Evolutionary conservation across 23 tunicate species (phyloP).

Genomic region (Trididemnum miniatum): DNA sequence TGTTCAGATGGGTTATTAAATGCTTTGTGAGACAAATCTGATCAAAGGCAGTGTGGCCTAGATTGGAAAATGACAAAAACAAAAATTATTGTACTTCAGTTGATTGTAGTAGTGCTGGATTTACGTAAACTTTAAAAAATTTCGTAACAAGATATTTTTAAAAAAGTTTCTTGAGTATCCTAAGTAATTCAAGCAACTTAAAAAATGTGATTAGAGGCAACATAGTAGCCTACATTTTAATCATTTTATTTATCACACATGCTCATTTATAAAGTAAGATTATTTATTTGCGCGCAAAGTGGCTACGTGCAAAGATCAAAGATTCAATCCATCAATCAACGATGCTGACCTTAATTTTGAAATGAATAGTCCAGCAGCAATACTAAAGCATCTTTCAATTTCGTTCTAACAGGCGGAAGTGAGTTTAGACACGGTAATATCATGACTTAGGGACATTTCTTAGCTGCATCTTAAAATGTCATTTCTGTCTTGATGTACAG

Average conservation of each 20-base stretch:
- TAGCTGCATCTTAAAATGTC: slow-evolving; percentile 1
- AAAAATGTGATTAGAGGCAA: too few species aligned
- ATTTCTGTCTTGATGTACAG: background rate
- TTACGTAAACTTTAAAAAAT: background rate
- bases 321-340: background rate
- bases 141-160: background rate
- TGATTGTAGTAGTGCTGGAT: background rate
- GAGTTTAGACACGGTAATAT: slow-evolving; percentile 3
- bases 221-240: too few species aligned
- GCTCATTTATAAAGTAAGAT: background rate
- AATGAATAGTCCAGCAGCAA: slow-evolving; percentile 34
- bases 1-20: too few species aligned
- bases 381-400: slow-evolving; percentile 22
- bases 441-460: slow-evolving; percentile 13
- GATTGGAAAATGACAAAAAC: too few species aligned
- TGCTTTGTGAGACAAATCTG: too few species aligned
- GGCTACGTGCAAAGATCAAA: slow-evolving; percentile 14
- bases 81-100: too few species aligned
- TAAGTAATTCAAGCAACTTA: too few species aligned
- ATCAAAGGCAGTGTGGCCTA: too few species aligned
- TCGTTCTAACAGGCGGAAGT: slow-evolving; percentile 2
- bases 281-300: slow-evolving; percentile 13
- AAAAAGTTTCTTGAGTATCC: too few species aligned
- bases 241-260: background rate
- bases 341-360: slow-evolving; percentile 1